Base-by-base conservation (phyloP, 2,888 invertebrate genomes). In the Euzetes globulus region DNA sequence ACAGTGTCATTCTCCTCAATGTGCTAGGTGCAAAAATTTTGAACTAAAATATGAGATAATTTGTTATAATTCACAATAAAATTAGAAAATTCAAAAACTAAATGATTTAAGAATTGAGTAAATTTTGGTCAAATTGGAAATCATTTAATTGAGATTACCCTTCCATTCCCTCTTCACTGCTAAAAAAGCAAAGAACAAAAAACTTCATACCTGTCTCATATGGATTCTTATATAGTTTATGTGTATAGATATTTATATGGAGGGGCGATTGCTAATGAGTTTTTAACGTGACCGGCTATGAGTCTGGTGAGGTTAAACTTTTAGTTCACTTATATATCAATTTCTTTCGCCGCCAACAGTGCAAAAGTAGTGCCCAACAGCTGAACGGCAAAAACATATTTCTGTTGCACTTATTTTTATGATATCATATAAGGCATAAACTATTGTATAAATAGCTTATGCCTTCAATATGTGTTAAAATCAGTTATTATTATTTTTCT, bases 381-480 rank as follows among this genome's bases (percentile, higher is more conserved):
- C 68, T 41, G 68, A 68, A 41, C 13, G 33, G 37, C 37, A 22
- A 68, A 68, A 68, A 68, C 41, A 68, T 68, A 68, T 41, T 45
- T 68, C 33, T 60, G 25, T 17, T 60, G 29, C n/a, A 29, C n/a
- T 45, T 22, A 41, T 41, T 41, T 68, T 22, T 68, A 68, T 41
- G 45, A 37, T 68, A 45, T 68, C 15, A 15, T 68, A 22, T 45
- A 41, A 11, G 2, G 41, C 37, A 68, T 55, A 45, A 33, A 22
- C 9, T 33, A 33, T 60, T 60, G 60, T 60, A 60, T 60, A 60
- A 60, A 60, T 60, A 60, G 60, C 6, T 13, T 60, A 6, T 11
- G 29, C 58, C 33, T 60, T 68, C 45, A 68, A n/a, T 68, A 68
- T 68, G 68, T 68, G 68, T 68, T 68, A 68, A 68, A 68, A 68